Evolutionary conservation across 2,797 vertebrate genomes (phyloP).

Genomic region (Stomatorhinus walkeri): DNA sequence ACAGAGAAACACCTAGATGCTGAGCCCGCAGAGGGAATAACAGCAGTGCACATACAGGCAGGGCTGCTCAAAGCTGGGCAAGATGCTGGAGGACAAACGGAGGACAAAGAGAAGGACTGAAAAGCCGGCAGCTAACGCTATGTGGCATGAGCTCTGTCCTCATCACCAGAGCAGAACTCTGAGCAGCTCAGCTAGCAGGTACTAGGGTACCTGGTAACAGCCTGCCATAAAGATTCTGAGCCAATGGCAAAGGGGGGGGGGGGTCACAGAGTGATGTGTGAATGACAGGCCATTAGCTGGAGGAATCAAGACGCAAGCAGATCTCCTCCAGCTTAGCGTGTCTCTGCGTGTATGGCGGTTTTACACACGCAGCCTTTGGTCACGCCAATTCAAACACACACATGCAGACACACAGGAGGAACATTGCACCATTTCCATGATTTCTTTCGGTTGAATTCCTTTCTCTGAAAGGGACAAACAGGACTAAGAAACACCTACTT

Average conservation of each 20-base stretch:
- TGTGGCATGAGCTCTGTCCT: not conserved
- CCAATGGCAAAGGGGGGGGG: not conserved
- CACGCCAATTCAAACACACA: slow-evolving; percentile 29
- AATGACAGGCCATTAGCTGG: not conserved
- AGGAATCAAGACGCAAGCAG: not conserved
- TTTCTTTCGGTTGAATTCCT: not conserved
- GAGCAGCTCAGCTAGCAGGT: not conserved
- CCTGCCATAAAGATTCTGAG: not conserved
- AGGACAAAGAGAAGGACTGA: not conserved
- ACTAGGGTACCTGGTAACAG: not conserved
- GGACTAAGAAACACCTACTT: not conserved
- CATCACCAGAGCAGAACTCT: not conserved
- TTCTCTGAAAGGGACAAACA: not conserved
- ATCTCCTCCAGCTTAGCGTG: not conserved
- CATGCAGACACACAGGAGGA: not conserved
- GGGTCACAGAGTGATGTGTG: not conserved
- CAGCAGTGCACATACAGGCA: not conserved
- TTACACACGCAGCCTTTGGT: slow-evolving; percentile 36
- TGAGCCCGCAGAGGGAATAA: not conserved
- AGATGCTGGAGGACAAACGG: not conserved
- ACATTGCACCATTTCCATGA: slow-evolving; percentile 23
- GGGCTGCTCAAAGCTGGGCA: not conserved
- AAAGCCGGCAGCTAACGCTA: not conserved
- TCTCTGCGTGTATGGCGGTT: slow-evolving; percentile 10
- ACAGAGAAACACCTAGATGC: not conserved